Conservation (phyloP, 2,113 vertebrate genomes). For the Tilapia sparmanii region DNA sequence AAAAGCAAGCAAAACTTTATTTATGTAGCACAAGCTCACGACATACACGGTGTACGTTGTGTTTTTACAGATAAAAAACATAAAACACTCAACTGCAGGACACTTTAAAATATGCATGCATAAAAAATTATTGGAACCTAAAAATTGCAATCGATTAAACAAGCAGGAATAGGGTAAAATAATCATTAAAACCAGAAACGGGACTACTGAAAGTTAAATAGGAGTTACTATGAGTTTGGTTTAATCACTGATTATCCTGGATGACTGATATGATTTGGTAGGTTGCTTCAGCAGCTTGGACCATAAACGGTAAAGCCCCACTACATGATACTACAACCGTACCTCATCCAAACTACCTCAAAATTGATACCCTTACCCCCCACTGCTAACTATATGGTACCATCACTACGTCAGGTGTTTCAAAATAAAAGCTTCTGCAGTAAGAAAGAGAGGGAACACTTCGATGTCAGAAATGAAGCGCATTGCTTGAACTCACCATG, state of each 20-base stretch:
- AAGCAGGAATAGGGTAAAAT: neutral
- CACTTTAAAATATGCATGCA: accelerated
- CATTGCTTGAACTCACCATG: constrained; percentile 54
- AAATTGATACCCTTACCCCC: neutral
- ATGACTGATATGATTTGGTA: neutral
- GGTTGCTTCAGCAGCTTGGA: neutral
- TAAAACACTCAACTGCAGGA: accelerated
- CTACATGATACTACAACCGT: neutral
- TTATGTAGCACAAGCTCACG: neutral
- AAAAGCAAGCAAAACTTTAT: neutral
- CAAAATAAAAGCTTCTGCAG: neutral
- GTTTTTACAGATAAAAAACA: neutral
- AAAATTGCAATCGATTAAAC: neutral
- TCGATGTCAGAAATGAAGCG: accelerated
- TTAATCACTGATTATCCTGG: neutral
- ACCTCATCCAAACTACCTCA: neutral
- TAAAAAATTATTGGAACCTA: neutral
- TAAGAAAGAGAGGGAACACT: neutral
- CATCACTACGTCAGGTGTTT: neutral
- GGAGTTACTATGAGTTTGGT: neutral
- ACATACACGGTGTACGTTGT: neutral
- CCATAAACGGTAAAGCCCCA: accelerated
- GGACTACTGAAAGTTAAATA: neutral
- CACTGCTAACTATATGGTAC: neutral
- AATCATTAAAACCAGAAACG: neutral